A percentile compares a stretch with the other conserved stretches of the same genome.
Evolutionary conservation across 1,140 invertebrate genomes (phyloP).

Genomic region (Agrilus planipennis): DNA sequence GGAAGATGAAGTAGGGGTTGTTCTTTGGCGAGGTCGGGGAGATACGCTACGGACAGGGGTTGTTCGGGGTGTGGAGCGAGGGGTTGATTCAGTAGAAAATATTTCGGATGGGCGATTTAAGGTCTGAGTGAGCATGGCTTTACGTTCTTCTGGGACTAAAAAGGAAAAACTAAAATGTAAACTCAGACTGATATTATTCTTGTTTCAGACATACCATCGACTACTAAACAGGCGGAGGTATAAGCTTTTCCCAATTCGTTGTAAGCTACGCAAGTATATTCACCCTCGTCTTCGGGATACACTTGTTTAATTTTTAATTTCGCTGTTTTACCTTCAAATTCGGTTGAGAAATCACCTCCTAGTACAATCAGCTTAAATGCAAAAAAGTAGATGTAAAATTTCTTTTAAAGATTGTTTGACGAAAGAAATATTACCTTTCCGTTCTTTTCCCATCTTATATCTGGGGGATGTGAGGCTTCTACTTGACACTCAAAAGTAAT

Average conservation of each 20-base stretch:
- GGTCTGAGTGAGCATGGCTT: conserved; percentile 55
- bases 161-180: too few species aligned
- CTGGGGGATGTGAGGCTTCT: conserved; percentile 49
- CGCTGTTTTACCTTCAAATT: conserved; percentile 54
- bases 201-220: conserved; percentile 54
- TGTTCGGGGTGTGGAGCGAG: conserved; percentile 56
- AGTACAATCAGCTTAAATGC: conserved; percentile 47
- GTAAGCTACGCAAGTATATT: conserved; percentile 71
- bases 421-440: conserved; percentile 52
- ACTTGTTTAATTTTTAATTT: conserved; percentile 60
- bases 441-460: conserved; percentile 69
- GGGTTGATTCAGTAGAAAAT: conserved; percentile 55
- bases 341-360: conserved; percentile 52
- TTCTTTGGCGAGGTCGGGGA: conserved; percentile 27
- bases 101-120: conserved; percentile 51
- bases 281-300: conserved; percentile 79
- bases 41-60: conserved; percentile 59
- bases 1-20: conserved; percentile 8
- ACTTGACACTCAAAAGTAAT: conserved; percentile 66
- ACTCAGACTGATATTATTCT: too few species aligned
- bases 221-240: conserved; percentile 66
- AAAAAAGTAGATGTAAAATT: conserved; percentile 4
- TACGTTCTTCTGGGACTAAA: conserved; percentile 67
- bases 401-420: neutral
- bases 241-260: conserved; percentile 68